A percentile compares a stretch with the other conserved stretches of the same genome.
phyloP scores from a whole-genome alignment of 2,113 vertebrate species.

The Ciconia maguari region DNA sequence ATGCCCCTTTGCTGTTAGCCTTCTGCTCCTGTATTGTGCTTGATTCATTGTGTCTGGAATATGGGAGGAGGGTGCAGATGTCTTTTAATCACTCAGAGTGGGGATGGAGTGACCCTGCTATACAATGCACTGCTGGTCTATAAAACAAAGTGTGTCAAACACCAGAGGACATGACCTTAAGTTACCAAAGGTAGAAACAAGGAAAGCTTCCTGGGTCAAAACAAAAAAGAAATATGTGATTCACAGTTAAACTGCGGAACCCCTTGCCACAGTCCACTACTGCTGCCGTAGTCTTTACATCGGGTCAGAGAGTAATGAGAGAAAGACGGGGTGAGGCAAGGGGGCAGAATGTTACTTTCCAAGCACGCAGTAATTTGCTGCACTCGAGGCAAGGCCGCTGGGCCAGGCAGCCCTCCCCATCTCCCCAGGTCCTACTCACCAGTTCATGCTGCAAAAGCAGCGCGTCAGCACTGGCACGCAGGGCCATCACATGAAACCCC shows the following conservation, averaged over 20 bases:
- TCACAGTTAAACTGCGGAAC: background rate
- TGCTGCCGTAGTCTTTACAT: background rate
- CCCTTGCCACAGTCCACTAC: background rate
- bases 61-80: background rate
- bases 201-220: background rate
- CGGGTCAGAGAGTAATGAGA: background rate
- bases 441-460: background rate
- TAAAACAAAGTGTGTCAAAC: background rate
- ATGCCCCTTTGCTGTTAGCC: background rate
- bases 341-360: background rate
- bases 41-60: background rate
- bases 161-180: background rate
- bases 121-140: accelerated
- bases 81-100: background rate
- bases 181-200: background rate
- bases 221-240: accelerated
- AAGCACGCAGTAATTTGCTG: background rate
- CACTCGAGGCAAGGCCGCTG: background rate
- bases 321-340: background rate
- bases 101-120: background rate
- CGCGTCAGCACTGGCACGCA: accelerated
- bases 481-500: too few relatives aligned
- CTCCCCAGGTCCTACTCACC: background rate
- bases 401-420: too few relatives aligned
- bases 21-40: background rate